Conservation (phyloP, 2,113 vertebrate genomes). For the Zapus hudsonius region DNA sequence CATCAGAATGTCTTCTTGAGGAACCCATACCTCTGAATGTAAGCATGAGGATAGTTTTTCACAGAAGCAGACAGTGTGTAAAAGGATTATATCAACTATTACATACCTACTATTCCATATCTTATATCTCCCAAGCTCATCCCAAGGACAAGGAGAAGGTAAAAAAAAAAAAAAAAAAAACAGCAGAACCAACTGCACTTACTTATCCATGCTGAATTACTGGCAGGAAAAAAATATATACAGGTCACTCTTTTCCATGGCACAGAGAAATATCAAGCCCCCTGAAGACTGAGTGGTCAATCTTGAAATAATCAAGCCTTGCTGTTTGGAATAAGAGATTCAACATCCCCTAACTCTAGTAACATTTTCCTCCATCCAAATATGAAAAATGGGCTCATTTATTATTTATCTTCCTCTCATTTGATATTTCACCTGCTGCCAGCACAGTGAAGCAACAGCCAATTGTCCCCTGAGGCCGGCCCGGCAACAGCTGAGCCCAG, state of each 20-base stretch:
- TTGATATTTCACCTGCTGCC: constrained; percentile 84
- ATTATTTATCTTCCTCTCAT: constrained; percentile 81
- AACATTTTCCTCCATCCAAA: constrained; percentile 80
- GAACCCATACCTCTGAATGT: too few species aligned
- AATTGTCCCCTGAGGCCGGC: constrained; percentile 59
- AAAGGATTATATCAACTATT: not conserved
- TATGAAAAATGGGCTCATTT: constrained; percentile 81
- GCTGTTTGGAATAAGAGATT: constrained; percentile 49
- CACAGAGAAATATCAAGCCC: constrained; percentile 61
- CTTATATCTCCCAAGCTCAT: not conserved
- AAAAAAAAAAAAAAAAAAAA: not conserved
- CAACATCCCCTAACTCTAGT: constrained; percentile 73
- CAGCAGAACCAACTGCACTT: not conserved
- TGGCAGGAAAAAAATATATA: not conserved
- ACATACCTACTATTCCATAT: too few species aligned
- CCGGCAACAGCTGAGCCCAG: constrained; percentile 69
- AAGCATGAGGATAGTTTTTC: not conserved
- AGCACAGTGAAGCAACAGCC: constrained; percentile 61
- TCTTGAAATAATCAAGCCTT: constrained; percentile 64
- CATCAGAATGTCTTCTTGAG: not conserved
- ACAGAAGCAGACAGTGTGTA: not conserved
- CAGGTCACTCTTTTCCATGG: not conserved
- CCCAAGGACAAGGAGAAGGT: not conserved
- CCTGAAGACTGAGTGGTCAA: constrained; percentile 59
- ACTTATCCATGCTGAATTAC: not conserved